Evolutionary conservation across 30 jellyfish, hydroid and myxozoan species (phyloP).

Genomic region (Nemopilema nomurai): DNA sequence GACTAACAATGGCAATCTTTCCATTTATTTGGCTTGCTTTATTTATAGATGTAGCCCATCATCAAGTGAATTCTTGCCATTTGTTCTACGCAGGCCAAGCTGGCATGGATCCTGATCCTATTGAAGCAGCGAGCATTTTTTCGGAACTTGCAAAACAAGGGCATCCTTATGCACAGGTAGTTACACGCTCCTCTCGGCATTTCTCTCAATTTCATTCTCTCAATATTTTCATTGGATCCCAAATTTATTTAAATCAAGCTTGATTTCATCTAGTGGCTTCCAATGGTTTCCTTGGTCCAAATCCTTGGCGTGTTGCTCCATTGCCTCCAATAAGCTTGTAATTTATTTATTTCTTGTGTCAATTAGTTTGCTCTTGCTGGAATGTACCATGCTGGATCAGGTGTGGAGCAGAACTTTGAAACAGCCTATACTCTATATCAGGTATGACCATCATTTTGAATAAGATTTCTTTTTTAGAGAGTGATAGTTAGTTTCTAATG

Average conservation of each 20-base stretch:
- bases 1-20: no score
- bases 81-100: conserved; percentile 79
- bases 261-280: no score
- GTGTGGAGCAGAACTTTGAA: conserved; percentile 80
- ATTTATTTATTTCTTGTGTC: background rate
- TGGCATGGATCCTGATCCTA: conserved; percentile 78
- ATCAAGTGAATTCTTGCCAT: no score
- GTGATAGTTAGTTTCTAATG: background rate
- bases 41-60: no score
- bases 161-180: conserved; percentile 89
- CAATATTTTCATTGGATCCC: no score
- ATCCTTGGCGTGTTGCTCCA: no score
- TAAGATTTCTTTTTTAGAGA: background rate
- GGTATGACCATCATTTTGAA: conserved; percentile 31
- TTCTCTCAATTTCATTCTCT: no score
- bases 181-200: no score
- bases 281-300: no score
- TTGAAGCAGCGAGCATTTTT: conserved; percentile 74
- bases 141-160: conserved; percentile 88
- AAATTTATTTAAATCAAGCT: no score
- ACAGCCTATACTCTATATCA: conserved; percentile 81
- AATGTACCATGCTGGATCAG: conserved; percentile 84
- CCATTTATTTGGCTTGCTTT: no score
- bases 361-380: conserved; percentile 88
- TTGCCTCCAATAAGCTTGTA: background rate